Evolutionary conservation across 1,140 invertebrate species (phyloP).

Genomic region (Atta colombica): DNA sequence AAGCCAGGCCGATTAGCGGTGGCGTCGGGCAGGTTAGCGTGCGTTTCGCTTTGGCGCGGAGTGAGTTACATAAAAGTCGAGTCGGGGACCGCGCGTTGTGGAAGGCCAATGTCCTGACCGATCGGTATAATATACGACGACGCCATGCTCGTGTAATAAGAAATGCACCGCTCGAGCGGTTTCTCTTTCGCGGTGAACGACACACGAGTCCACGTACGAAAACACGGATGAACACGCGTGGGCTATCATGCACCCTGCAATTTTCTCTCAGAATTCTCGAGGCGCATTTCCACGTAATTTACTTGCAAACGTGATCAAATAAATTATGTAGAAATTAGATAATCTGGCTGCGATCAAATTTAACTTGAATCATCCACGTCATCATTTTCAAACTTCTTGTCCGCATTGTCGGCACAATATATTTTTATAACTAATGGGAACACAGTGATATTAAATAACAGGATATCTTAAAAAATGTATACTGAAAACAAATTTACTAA

Average conservation of each 20-base stretch:
- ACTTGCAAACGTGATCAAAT: neutral
- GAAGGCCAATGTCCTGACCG: slow-evolving; percentile 84
- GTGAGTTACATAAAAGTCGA: slow-evolving; percentile 81
- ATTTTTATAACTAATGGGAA: too few relatives aligned
- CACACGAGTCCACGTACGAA: slow-evolving; percentile 25
- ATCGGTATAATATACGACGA: slow-evolving; percentile 21
- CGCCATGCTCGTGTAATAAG: slow-evolving; percentile 69
- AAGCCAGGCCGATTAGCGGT: slow-evolving; percentile 39
- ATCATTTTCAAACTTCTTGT: neutral
- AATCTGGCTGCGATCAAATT: neutral
- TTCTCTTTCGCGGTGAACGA: slow-evolving; percentile 60
- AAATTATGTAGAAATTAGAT: neutral
- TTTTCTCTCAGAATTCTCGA: neutral
- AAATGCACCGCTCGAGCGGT: slow-evolving; percentile 57
- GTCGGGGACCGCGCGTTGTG: slow-evolving; percentile 72
- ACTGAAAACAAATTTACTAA: too few relatives aligned
- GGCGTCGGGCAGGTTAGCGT: slow-evolving; percentile 67
- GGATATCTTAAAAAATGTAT: too few relatives aligned
- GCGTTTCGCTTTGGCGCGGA: slow-evolving; percentile 72
- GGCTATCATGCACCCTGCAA: neutral
- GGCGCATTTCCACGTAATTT: neutral
- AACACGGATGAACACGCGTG: slow-evolving; percentile 6
- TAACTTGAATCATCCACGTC: neutral
- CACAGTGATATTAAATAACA: too few relatives aligned
- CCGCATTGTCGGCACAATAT: too few relatives aligned